phyloP scores from a whole-genome alignment of 2,797 vertebrate genomes.

The Chromobotia macracanthus region DNA sequence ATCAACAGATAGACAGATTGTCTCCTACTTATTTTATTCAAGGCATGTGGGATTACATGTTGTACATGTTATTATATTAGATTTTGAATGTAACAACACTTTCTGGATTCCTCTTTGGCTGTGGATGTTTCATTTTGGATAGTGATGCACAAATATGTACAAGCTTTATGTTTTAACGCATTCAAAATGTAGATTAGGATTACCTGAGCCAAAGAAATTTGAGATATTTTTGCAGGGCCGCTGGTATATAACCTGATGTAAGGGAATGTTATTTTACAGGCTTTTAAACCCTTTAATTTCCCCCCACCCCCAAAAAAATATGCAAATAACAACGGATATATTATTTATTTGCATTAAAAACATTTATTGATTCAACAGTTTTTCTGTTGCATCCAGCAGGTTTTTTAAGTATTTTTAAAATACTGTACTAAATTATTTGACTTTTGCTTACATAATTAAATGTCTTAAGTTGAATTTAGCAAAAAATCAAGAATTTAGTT shows the following conservation, averaged over 20 bases:
- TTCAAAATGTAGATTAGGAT: constrained; percentile 4
- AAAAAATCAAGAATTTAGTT: no score
- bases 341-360: no score
- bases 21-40: constrained; percentile 71
- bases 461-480: no score
- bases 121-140: constrained; percentile 34
- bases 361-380: no score
- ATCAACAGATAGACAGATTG: constrained; percentile 95
- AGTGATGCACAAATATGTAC: constrained; percentile 28
- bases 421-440: no score
- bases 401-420: no score
- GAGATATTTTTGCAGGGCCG: neutral
- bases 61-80: constrained; percentile 24
- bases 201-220: constrained; percentile 3
- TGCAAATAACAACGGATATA: no score
- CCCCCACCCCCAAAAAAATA: no score
- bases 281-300: neutral
- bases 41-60: constrained; percentile 70
- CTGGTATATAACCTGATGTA: neutral
- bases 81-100: constrained; percentile 3
- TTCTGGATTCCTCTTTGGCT: constrained; percentile 34
- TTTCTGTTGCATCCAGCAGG: no score
- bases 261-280: neutral
- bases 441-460: no score
- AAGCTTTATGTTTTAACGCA: constrained; percentile 8